phyloP scores from a whole-genome alignment of 2,113 vertebrate species.

The Leptodactylus fuscus region DNA sequence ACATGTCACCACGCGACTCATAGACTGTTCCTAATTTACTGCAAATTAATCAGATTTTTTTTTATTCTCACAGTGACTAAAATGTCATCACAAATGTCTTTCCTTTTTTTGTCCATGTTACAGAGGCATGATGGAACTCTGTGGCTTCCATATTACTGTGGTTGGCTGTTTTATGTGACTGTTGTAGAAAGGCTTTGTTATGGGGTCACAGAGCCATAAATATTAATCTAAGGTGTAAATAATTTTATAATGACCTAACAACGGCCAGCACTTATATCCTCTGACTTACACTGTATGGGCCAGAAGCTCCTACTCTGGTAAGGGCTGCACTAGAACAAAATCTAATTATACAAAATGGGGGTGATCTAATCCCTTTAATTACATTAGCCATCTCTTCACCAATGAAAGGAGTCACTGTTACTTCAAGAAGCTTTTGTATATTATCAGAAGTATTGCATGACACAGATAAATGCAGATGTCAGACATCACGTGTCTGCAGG shows the following conservation, averaged over 20 bases:
- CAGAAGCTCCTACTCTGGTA: not conserved
- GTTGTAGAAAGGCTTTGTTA: too few relatives aligned
- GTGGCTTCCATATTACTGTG: too few relatives aligned
- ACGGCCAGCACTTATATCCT: not conserved
- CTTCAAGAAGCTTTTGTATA: conserved; percentile 8
- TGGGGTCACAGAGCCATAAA: too few relatives aligned
- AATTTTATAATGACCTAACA: not conserved
- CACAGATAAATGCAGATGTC: conserved; percentile 10
- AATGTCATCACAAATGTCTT: too few relatives aligned
- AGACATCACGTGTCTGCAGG: conserved; percentile 4
- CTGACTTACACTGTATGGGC: not conserved
- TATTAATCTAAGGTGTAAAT: not conserved
- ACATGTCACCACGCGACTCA: too few relatives aligned
- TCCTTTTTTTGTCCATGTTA: too few relatives aligned
- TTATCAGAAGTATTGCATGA: conserved; percentile 35
- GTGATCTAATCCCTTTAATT: conserved; percentile 25
- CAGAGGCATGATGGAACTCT: too few relatives aligned
- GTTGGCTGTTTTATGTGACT: too few relatives aligned
- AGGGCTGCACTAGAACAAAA: not conserved
- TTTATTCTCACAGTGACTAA: too few relatives aligned
- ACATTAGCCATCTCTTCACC: not conserved
- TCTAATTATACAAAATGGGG: conserved; percentile 13
- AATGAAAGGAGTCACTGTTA: conserved; percentile 35
- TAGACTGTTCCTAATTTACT: too few relatives aligned
- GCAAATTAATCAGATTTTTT: too few relatives aligned